Base-by-base conservation (phyloP, 2,113 vertebrate genomes). In the Aphyosemion australe region DNA sequence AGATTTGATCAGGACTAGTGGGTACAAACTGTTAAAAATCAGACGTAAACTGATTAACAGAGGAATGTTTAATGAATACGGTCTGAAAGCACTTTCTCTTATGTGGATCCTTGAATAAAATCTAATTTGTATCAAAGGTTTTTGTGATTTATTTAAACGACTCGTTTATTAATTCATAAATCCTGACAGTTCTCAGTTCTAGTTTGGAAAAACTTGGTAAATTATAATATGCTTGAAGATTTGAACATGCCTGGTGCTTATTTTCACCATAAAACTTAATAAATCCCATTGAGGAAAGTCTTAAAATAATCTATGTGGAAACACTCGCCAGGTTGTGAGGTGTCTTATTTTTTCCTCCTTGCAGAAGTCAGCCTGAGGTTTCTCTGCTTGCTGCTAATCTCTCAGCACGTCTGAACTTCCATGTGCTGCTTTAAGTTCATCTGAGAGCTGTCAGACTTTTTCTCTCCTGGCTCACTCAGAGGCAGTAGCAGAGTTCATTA, bases 21-120 rank as follows among this genome's bases (percentile, higher is more conserved):
- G 12, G 37, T 20, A 10, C 45, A 69, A 37, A 2, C 34, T 37
- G 31, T 63, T 20, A 60, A 59, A 4, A 26, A 26, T 26, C 26
- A 26, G 26, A 26, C 26, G 55, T 59, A 8, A 13, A 34, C 62
- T 54, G 37, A 73, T 65, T 53, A 42, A 61, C 55, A 7, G 34
- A 37, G 9, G 7, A 16, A 37, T n/a, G 0, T 49, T 11, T 70
- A 51, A 61, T 34, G 0, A 69, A 50, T 60, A 21, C 12, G 48
- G 9, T 7, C 6, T 48, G 8, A 52, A 46, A 16, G 9, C 8
- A 32, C 37, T 56, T 26, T 72, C 45, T 53, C 39, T 41, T 41
- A 61, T 57, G 14, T 55, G 43, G 41, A 72, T 77, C 55, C 64
- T 60, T 34, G 74, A 89, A 82, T 85, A 78, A 85, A 87, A 70